phyloP scores from a whole-genome alignment of 2,888 invertebrate genomes.

The Fissipunctia ypsillon region DNA sequence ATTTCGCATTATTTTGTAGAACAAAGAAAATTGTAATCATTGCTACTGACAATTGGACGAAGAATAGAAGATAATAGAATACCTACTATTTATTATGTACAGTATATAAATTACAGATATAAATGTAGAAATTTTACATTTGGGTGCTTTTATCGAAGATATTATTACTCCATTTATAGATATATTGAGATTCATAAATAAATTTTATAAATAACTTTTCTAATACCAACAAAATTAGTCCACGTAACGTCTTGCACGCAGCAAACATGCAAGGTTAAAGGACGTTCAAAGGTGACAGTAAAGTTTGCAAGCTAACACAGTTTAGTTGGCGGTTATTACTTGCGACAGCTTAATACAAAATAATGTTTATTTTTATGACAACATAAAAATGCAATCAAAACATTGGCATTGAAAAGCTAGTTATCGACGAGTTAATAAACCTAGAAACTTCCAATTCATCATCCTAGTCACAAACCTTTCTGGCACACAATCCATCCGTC shows the following conservation, averaged over 20 bases:
- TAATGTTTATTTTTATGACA: background rate
- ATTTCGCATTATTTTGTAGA: constrained; percentile 39
- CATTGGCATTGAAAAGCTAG: background rate
- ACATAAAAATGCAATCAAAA: background rate
- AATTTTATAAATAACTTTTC: background rate
- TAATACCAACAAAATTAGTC: background rate
- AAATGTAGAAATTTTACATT: too few species aligned
- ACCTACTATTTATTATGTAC: too few species aligned
- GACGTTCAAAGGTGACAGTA: background rate
- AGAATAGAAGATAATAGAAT: too few species aligned
- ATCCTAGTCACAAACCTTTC: too few species aligned
- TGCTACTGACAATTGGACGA: background rate
- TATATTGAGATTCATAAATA: background rate
- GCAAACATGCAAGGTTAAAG: background rate
- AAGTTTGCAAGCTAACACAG: background rate
- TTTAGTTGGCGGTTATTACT: background rate
- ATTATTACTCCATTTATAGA: background rate
- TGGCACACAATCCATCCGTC: too few species aligned
- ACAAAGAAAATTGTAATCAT: constrained; percentile 22
- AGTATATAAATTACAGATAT: too few species aligned
- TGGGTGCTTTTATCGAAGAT: too few species aligned
- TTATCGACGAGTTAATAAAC: background rate
- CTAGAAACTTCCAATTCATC: background rate
- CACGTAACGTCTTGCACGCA: too few species aligned
- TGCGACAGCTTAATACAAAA: background rate